phyloP scores from a whole-genome alignment of 92 coral and sea anemone species.

The Palythoa grandiflora region DNA sequence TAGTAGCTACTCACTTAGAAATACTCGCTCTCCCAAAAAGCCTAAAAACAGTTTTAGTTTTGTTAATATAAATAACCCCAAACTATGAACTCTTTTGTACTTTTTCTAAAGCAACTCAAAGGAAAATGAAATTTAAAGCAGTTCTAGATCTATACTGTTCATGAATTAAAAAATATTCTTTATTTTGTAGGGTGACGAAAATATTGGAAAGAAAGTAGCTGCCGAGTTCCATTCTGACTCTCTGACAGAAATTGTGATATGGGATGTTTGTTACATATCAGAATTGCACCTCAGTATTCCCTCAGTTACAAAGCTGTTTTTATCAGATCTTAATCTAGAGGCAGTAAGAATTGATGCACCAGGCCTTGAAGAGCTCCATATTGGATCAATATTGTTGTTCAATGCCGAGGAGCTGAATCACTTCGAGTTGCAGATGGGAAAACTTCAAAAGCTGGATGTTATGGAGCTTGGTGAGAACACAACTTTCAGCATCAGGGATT shows the following conservation, averaged over 20 bases:
- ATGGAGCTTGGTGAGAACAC: slow-evolving; percentile 34
- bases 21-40: too few relatives aligned
- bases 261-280: slow-evolving; percentile 63
- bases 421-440: slow-evolving; percentile 28
- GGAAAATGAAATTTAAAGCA: too few relatives aligned
- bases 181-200: slow-evolving; percentile 52
- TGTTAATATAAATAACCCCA: too few relatives aligned
- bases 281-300: slow-evolving; percentile 58
- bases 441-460: slow-evolving; percentile 38
- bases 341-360: slow-evolving; percentile 55
- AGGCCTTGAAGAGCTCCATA: slow-evolving; percentile 53
- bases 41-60: too few relatives aligned
- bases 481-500: not conserved
- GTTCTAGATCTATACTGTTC: not conserved
- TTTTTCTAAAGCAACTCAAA: too few relatives aligned
- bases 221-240: slow-evolving; percentile 56
- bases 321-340: slow-evolving; percentile 64
- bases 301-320: slow-evolving; percentile 46
- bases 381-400: slow-evolving; percentile 57
- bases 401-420: slow-evolving; percentile 13
- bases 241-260: slow-evolving; percentile 48
- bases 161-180: not conserved
- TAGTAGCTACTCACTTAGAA: too few relatives aligned
- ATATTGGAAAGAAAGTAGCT: slow-evolving; percentile 24
- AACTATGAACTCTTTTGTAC: too few relatives aligned